A percentile compares a stretch with the other conserved stretches of the same genome.
Evolutionary conservation across 2,888 invertebrate genomes (phyloP).

Genomic region (Mellilla xanthometata): DNA sequence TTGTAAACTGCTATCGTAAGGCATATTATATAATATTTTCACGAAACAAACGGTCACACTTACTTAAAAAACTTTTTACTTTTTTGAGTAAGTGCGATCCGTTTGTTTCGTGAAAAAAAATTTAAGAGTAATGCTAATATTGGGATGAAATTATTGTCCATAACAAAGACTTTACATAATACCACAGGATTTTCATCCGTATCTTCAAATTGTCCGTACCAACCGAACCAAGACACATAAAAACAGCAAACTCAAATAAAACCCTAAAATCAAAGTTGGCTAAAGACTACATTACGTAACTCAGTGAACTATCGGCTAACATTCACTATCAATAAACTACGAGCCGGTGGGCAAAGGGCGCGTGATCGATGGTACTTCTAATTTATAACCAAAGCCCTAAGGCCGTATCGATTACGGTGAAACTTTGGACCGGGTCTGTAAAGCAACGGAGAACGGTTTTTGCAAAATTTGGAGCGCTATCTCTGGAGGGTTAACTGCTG

Average conservation of each 20-base stretch:
- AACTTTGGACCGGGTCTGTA: conserved; percentile 55
- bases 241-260: conserved; percentile 16
- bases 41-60: no score
- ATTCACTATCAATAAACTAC: conserved; percentile 77
- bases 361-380: conserved; percentile 81
- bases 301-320: conserved; percentile 69
- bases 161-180: no score
- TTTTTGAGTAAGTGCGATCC: no score
- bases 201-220: no score
- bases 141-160: no score
- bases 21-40: no score
- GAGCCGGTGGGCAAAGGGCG: conserved; percentile 79
- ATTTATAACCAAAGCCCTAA: conserved; percentile 80
- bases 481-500: conserved; percentile 48
- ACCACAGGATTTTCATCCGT: no score
- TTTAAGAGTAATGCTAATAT: no score
- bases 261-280: conserved; percentile 29
- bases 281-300: conserved; percentile 52
- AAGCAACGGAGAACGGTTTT: conserved; percentile 59
- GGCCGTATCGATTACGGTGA: conserved; percentile 78
- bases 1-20: no score
- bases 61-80: no score
- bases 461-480: conserved; percentile 59
- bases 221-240: background rate
- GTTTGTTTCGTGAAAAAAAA: no score